A percentile compares a stretch with the other conserved stretches of the same genome.
phyloP scores from a whole-genome alignment of 2,888 invertebrate genomes.

The Pachycephus smyrnensis region DNA sequence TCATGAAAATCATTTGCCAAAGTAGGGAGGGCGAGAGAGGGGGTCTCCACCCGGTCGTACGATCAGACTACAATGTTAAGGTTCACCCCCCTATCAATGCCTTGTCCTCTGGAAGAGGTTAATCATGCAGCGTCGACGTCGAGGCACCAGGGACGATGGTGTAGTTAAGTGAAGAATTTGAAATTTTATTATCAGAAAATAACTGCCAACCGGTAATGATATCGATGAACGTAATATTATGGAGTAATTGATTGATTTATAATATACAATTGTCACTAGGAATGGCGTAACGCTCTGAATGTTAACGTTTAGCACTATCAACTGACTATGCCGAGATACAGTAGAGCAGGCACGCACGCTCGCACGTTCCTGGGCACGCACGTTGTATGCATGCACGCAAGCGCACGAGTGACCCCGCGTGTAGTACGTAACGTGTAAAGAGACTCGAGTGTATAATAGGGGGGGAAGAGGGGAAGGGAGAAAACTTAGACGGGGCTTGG shows the following conservation, averaged over 20 bases:
- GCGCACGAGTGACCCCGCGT: neutral
- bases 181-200: neutral
- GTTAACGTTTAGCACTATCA: neutral
- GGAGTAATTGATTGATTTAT: neutral
- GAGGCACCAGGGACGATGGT: neutral
- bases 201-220: neutral
- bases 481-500: slow-evolving; percentile 12
- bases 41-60: neutral
- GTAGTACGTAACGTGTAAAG: neutral
- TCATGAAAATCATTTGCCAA: neutral
- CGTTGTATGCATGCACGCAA: neutral
- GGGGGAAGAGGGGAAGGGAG: slow-evolving; percentile 43
- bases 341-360: neutral
- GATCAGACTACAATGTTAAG: neutral
- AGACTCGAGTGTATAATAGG: slow-evolving; percentile 27
- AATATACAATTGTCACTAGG: neutral
- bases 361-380: neutral
- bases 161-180: neutral
- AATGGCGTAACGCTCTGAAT: neutral
- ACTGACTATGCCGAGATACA: neutral
- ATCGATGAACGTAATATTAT: neutral
- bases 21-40: neutral
- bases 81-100: neutral
- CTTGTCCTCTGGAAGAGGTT: neutral
- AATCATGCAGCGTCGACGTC: neutral